A percentile compares a stretch with the other conserved stretches of the same genome.
phyloP scores from a whole-genome alignment of 1,140 invertebrate genomes.

The Andrena cerasifolii region DNA sequence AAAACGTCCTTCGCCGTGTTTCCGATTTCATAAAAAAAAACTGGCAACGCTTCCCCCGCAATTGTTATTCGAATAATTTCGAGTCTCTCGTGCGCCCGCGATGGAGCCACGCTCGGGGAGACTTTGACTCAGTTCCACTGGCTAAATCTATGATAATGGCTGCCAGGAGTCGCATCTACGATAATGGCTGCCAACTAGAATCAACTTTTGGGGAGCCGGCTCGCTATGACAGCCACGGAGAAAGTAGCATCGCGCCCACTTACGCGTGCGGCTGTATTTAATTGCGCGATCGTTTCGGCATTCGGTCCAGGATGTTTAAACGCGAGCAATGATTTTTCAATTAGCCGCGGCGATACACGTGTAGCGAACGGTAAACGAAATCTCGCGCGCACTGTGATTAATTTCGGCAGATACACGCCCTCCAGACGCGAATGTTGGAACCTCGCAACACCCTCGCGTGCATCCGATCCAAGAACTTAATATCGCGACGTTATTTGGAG shows the following conservation, averaged over 20 bases:
- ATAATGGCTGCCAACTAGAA: slow-evolving; percentile 61
- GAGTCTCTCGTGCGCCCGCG: not conserved
- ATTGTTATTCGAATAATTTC: slow-evolving; percentile 38
- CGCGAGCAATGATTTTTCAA: slow-evolving; percentile 5
- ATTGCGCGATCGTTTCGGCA: not conserved
- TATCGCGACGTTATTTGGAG: slow-evolving; percentile 52
- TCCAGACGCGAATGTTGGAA: slow-evolving; percentile 34
- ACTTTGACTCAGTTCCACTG: slow-evolving; percentile 48
- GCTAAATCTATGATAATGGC: slow-evolving; percentile 50
- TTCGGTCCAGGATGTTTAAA: not conserved
- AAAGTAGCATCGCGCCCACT: slow-evolving; percentile 36
- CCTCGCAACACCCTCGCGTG: slow-evolving; percentile 23
- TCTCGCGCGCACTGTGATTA: slow-evolving; percentile 16
- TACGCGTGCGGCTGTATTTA: slow-evolving; percentile 2
- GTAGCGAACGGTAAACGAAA: not conserved
- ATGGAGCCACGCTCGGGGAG: slow-evolving; percentile 23
- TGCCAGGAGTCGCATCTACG: slow-evolving; percentile 60
- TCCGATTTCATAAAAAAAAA: slow-evolving; percentile 48
- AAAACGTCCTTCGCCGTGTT: not conserved
- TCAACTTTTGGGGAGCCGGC: slow-evolving; percentile 26
- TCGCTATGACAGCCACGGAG: slow-evolving; percentile 10
- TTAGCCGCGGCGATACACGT: not conserved
- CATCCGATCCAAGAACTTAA: slow-evolving; percentile 41
- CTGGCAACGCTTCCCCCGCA: slow-evolving; percentile 48
- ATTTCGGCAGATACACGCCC: slow-evolving; percentile 14